Base-by-base conservation (phyloP, 2,888 invertebrate species). In the Cephus runcator region DNA sequence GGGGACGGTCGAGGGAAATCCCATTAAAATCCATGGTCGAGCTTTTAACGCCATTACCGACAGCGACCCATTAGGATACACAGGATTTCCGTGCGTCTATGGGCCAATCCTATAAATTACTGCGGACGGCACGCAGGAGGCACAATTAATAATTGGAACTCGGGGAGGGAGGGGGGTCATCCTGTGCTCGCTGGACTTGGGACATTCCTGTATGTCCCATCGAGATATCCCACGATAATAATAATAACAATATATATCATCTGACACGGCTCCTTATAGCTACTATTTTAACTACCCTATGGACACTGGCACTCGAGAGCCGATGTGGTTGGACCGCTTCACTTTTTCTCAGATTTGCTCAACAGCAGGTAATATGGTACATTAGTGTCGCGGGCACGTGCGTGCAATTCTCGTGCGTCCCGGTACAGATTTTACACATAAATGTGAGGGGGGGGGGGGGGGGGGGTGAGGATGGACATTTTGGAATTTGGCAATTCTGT, bases 41-140 rank as follows among this genome's bases (percentile, higher is more conserved):
- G 79, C 79, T 79, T 76, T 79, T 79, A 79, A 79, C 79, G 76
- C 79, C 79, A 79, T 79, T 79, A 79, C 76, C 76, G 73, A 76
- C 69, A 74, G 76, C 76, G 69, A 56, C 79, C 76, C 76, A 76
- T 76, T 73, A 34, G 76, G 40, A n/a, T 75, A 34, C 56, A 40
- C 77, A 75, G 76, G 34, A 76, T 76, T 76, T 79, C 76, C 79
- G 76, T 73, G 34, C 23, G 69, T 73, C 74, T 34, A 33, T 34
- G 74, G 33, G 23, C 31, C 35, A 34, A 35, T 35, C 74, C 74
- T 73, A 73, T 73, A 73, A 73, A 73, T 73, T 73, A 73, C 74
- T 34, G 34, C 74, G 35, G n/a, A 34, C 74, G 74, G 30, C 74
- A 31, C 34, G 75, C 68, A 69, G 76, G 75, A 76, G 71, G 68